Evolutionary conservation across 1,140 invertebrate species (phyloP).

Genomic region (Amphibalanus amphitrite): DNA sequence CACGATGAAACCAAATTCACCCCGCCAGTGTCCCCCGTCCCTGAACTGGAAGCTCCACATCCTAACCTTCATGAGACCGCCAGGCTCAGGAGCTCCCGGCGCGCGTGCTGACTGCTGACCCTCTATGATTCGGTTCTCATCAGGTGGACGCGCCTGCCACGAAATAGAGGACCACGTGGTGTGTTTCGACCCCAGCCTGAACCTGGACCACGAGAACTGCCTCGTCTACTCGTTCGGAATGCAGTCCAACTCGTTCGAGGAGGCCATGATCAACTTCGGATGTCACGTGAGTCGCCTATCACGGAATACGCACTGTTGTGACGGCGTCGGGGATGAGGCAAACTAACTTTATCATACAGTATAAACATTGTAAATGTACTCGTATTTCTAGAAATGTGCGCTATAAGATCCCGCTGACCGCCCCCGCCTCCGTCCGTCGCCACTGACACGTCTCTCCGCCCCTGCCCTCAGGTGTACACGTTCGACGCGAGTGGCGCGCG

Average conservation of each 20-base stretch:
- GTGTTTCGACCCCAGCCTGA: background rate
- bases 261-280: background rate
- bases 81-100: too few relatives aligned
- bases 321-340: too few relatives aligned
- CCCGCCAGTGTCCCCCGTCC: too few relatives aligned
- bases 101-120: too few relatives aligned
- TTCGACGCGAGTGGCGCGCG: background rate
- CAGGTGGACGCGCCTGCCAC: slow-evolving; percentile 1
- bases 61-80: too few relatives aligned
- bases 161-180: background rate
- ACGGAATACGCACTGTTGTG: too few relatives aligned
- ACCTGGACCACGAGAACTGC: background rate
- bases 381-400: too few relatives aligned
- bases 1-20: too few relatives aligned
- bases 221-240: background rate
- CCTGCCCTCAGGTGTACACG: background rate
- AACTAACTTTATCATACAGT: too few relatives aligned
- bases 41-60: too few relatives aligned
- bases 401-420: too few relatives aligned
- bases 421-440: background rate
- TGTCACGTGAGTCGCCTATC: background rate
- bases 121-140: background rate
- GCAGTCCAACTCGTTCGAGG: background rate
- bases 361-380: too few relatives aligned
- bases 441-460: background rate